phyloP scores from a whole-genome alignment of 2,113 vertebrate species.

The Bubo scandiacus region DNA sequence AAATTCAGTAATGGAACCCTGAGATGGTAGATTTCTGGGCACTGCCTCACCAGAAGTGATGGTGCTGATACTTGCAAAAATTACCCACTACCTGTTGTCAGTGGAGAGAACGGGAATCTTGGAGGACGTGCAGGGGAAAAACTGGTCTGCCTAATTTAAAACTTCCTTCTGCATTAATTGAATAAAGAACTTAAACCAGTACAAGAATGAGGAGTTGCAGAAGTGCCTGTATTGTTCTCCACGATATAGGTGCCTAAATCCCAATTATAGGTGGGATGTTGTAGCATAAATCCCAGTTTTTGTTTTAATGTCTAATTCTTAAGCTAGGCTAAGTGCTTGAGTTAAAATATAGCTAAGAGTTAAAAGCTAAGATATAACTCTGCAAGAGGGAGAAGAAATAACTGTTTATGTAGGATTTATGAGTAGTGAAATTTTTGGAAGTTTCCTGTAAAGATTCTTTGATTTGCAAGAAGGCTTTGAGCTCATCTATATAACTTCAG shows the following conservation, averaged over 20 bases:
- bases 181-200: background rate
- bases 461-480: background rate
- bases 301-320: background rate
- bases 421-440: background rate
- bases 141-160: background rate
- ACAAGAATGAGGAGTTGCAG: background rate
- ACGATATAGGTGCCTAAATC: background rate
- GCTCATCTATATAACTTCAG: background rate
- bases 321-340: background rate
- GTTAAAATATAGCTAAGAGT: background rate
- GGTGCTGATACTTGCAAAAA: fast-evolving
- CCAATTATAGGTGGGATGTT: background rate
- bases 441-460: background rate
- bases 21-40: background rate
- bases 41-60: background rate
- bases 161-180: background rate
- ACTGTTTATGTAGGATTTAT: background rate
- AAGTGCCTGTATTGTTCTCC: background rate
- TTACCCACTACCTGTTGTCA: background rate
- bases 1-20: background rate
- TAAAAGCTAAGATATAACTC: background rate
- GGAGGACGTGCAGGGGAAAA: background rate
- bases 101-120: background rate
- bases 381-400: background rate
- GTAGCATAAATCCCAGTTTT: background rate